Evolutionary conservation across 2,113 vertebrate species (phyloP).

Genomic region (Sorex fumeus): DNA sequence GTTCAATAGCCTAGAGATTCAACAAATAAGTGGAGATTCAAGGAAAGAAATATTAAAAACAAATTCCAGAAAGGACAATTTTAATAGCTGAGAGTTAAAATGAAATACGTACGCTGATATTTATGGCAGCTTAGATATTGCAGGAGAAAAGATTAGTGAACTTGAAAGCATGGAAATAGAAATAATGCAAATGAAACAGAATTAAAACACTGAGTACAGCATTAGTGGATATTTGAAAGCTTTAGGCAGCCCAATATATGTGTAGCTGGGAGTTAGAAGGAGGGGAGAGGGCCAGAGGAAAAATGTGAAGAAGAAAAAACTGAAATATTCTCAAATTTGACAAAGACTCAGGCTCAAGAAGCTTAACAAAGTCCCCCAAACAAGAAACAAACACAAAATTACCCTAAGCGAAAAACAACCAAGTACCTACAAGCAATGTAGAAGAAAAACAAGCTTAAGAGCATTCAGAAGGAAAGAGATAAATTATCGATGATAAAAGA

Average conservation of each 20-base stretch:
- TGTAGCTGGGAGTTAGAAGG: neutral
- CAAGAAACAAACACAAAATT: neutral
- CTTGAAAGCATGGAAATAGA: neutral
- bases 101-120: neutral
- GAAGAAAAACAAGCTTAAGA: conserved; percentile 2
- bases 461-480: neutral
- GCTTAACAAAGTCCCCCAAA: neutral
- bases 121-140: neutral
- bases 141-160: neutral
- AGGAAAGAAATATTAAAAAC: neutral
- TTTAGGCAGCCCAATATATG: neutral
- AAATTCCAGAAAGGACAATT: conserved; percentile 7
- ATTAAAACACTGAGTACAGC: neutral
- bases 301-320: neutral
- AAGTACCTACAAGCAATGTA: neutral
- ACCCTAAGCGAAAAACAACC: neutral
- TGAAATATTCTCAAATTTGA: neutral
- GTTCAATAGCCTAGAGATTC: neutral
- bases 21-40: neutral
- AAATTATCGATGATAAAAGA: neutral
- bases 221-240: neutral
- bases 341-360: neutral
- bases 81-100: neutral
- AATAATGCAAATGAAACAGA: neutral
- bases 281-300: neutral